These are phyloP conservation scores for Rhimphoctona megacephalus DNA, from an alignment of 2,888 invertebrate genomes.

Conservation along the genomic window DNA sequence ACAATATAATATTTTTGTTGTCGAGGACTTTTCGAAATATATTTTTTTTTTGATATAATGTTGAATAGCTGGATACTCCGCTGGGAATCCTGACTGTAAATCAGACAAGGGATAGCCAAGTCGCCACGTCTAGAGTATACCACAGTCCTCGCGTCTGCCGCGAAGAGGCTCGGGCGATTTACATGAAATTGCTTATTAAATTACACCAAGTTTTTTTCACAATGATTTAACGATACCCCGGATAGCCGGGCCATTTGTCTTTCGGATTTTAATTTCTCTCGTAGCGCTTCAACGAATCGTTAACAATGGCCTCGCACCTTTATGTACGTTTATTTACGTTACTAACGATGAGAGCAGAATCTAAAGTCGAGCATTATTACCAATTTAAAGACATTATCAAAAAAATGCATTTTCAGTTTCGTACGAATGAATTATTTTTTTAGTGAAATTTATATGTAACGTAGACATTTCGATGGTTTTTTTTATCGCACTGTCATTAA, in stretches of 20 bases:
- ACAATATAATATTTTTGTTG: not conserved
- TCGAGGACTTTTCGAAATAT: not conserved
- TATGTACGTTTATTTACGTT: not conserved
- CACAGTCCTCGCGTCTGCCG: conserved; percentile 8
- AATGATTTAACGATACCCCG: conserved; percentile 81
- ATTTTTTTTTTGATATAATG: not conserved
- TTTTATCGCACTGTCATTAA: not conserved
- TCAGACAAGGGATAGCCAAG: conserved; percentile 3
- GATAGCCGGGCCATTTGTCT: conserved; percentile 79
- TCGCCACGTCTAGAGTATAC: conserved; percentile 10
- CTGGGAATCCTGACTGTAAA: conserved; percentile 15
- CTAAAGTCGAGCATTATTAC: not conserved
- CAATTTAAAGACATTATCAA: not conserved
- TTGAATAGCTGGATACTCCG: not conserved
- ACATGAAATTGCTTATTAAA: conserved; percentile 84
- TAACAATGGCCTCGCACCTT: conserved; percentile 46
- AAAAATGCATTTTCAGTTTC: not conserved
- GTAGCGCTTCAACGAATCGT: conserved; percentile 60
- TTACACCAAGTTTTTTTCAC: conserved; percentile 82
- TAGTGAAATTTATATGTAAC: no score
- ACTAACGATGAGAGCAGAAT: no score
- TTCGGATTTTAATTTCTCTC: conserved; percentile 79
- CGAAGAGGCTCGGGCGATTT: conserved; percentile 77
- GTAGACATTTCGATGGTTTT: not conserved
- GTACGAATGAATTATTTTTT: not conserved